Conservation (phyloP, 2,888 invertebrate species). For the Pimpla rufipes region DNA sequence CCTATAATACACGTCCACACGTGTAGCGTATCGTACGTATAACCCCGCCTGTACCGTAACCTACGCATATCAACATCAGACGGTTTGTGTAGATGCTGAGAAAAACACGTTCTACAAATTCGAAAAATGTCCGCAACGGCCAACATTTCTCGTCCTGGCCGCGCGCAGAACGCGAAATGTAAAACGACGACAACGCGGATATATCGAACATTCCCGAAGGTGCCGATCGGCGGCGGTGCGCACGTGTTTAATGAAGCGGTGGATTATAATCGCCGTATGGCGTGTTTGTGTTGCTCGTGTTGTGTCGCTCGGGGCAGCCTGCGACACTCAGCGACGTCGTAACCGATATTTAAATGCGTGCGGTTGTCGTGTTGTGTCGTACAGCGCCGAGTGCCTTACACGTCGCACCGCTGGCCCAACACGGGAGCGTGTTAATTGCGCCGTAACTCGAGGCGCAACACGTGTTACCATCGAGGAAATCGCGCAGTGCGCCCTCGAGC, state of each 20-base stretch:
- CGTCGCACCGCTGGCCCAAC: slow-evolving; percentile 23
- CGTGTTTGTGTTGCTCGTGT: slow-evolving; percentile 18
- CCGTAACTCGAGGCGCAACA: slow-evolving; percentile 59
- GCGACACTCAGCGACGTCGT: slow-evolving; percentile 32
- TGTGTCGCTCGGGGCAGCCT: too few species aligned
- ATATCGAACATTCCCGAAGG: slow-evolving; percentile 8
- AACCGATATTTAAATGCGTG: slow-evolving; percentile 57
- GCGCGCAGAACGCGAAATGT: not conserved
- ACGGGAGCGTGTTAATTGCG: slow-evolving; percentile 61
- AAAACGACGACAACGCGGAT: slow-evolving; percentile 8
- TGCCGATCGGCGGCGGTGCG: not conserved
- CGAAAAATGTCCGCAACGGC: not conserved
- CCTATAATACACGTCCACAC: slow-evolving; percentile 25
- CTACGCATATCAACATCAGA: slow-evolving; percentile 22
- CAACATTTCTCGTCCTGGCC: too few species aligned
- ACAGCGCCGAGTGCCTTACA: too few species aligned
- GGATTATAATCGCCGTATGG: slow-evolving; percentile 46
- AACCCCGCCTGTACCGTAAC: not conserved
- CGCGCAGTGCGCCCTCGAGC: slow-evolving; percentile 36
- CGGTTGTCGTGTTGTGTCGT: not conserved
- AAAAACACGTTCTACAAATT: slow-evolving; percentile 53
- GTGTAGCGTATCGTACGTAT: slow-evolving; percentile 8
- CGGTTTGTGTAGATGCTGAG: slow-evolving; percentile 38
- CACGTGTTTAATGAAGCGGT: slow-evolving; percentile 21
- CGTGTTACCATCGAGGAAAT: slow-evolving; percentile 55